Evolutionary conservation across 2,888 invertebrate genomes (phyloP).

Genomic region (Aspidiotus destructor): DNA sequence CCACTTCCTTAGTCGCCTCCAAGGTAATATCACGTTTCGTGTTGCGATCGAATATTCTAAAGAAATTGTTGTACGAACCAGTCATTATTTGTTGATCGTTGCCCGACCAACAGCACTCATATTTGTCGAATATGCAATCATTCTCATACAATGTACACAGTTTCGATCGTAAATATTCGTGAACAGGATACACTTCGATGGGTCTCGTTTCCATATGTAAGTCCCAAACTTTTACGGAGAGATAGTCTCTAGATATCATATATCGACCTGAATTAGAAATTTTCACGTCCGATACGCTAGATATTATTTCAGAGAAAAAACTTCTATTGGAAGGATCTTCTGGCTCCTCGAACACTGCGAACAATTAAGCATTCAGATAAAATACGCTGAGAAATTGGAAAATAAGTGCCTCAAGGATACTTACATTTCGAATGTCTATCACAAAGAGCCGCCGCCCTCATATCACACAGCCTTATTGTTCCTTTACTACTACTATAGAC

Average conservation of each 20-base stretch:
- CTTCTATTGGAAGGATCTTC: slow-evolving; percentile 97
- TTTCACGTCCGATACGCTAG: slow-evolving; percentile 98
- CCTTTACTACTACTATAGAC: slow-evolving; percentile 99
- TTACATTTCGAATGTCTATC: slow-evolving; percentile 90
- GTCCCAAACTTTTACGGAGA: slow-evolving; percentile 99
- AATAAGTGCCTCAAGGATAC: slow-evolving; percentile 39
- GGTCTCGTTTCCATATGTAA: slow-evolving; percentile 97
- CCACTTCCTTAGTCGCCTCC: slow-evolving; percentile 92
- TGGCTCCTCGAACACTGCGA: slow-evolving; percentile 88
- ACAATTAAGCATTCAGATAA: not conserved
- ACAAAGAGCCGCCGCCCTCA: slow-evolving; percentile 96
- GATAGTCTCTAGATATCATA: slow-evolving; percentile 98
- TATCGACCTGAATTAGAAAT: slow-evolving; percentile 97
- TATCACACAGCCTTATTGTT: slow-evolving; percentile 97
- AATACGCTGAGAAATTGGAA: not conserved
- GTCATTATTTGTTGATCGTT: slow-evolving; percentile 98
- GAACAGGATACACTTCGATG: slow-evolving; percentile 93
- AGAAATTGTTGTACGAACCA: slow-evolving; percentile 99
- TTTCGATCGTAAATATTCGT: slow-evolving; percentile 95
- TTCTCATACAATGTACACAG: slow-evolving; percentile 98
- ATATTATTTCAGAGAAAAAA: slow-evolving; percentile 99
- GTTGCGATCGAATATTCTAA: slow-evolving; percentile 86
- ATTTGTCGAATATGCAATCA: slow-evolving; percentile 99
- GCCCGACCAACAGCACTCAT: slow-evolving; percentile 99
- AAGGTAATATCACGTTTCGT: slow-evolving; percentile 82